Evolutionary conservation across 2,113 vertebrate genomes (phyloP), one percentile per base, ranked within the genome.

Genomic region (Martes martes): DNA sequence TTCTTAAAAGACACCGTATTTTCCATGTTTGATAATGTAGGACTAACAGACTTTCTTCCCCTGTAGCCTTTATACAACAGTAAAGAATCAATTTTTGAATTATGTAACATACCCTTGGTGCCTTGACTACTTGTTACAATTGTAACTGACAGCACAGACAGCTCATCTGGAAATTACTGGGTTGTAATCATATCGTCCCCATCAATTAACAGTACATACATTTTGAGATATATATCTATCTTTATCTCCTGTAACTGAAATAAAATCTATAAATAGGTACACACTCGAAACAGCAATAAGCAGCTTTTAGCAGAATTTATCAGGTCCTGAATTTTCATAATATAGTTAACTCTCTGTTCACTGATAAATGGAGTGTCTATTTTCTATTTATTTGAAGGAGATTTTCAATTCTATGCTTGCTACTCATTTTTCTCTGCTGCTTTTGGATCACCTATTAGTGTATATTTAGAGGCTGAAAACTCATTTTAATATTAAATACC

Each of bases 131-230:
- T 97, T 97, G 0, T 8, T 95, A 89, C 55, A 96, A 33, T 74
- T 97, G 63, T 83, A 65, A 97, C 97, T 95, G 95, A 94, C 65
- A 94, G 89, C 74, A 89, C 2, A 81, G 81, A 61, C 96, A 57
- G 95, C 47, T 97, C 94, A 96, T 78, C 84, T 97, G 90, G 96
- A 98, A 97, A 97, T 47, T 59, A 91, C 6, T 94, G 91, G 52
- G 36, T 76, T 96, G 26, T 94, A 97, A 94, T 96, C 87, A 96
- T 21, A 8, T 7, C 33, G n/a, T 82, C 55, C 33, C n/a, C 45
- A 95, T 52, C 69, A 95, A 42, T 84, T 63, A 24, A 28, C 11
- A 92, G 7, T 33, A 97, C 89, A 92, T 7, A 50, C 4, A 11
- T 87, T 96, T 83, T 69, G 65, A 74, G 28, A 39, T 96, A 78